A percentile compares a stretch with the other conserved stretches of the same genome.
These are phyloP conservation scores for Catagonus wagneri DNA, from an alignment of 2,113 vertebrate species.

Conservation along the genomic window DNA sequence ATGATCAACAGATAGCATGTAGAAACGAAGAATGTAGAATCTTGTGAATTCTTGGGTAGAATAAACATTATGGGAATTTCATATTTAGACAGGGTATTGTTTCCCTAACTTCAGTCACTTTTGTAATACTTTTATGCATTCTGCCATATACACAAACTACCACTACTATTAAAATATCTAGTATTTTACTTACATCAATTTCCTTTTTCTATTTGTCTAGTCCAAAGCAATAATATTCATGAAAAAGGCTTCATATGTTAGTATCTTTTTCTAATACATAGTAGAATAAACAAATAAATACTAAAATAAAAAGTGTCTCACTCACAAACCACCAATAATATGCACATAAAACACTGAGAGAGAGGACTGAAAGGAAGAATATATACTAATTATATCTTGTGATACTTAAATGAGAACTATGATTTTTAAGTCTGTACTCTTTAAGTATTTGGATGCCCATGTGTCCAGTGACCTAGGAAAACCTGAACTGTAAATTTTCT, in stretches of 20 bases:
- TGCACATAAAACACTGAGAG: not conserved
- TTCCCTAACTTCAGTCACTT: constrained; percentile 25
- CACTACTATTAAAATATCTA: not conserved
- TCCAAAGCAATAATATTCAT: constrained; percentile 9
- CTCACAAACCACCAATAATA: not conserved
- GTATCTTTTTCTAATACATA: not conserved
- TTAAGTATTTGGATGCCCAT: not conserved
- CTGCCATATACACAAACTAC: not conserved
- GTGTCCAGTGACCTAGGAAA: not conserved
- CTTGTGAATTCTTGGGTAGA: not conserved
- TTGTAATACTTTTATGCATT: not conserved
- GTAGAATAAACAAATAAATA: constrained; percentile 34
- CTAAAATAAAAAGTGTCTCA: constrained; percentile 19
- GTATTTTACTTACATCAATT: not conserved
- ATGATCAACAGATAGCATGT: not conserved
- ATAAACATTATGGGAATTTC: constrained; percentile 20
- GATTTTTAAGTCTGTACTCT: constrained; percentile 4
- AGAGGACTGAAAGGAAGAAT: not conserved
- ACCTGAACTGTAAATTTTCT: constrained; percentile 52
- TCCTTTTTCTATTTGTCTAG: not conserved
- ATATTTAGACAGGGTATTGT: not conserved
- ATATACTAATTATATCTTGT: not conserved
- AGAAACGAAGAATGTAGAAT: not conserved
- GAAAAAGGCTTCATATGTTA: not conserved
- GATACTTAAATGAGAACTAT: constrained; percentile 48